Evolutionary conservation across 1,140 invertebrate genomes (phyloP), one percentile per base, ranked within the genome.

Genomic region (Diplogasteroides magnus): DNA sequence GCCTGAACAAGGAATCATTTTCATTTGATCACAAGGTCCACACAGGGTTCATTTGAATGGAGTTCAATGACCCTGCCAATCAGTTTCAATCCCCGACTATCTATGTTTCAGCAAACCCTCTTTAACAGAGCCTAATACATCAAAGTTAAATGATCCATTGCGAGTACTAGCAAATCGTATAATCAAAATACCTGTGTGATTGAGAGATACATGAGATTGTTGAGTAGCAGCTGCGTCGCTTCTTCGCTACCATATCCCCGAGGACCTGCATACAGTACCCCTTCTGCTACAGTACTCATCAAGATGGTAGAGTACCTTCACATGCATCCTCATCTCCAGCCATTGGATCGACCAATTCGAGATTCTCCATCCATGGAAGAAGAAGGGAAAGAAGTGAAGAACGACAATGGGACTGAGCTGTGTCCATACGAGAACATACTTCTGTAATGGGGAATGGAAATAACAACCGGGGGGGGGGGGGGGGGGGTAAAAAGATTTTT

Each of bases 141-240:
- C n/a, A n/a, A n/a, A n/a, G n/a, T n/a, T n/a, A n/a, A n/a, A n/a
- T n/a, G n/a, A n/a, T n/a, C n/a, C n/a, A n/a, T n/a, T n/a, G n/a
- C n/a, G n/a, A n/a, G n/a, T n/a, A n/a, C n/a, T n/a, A n/a, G n/a
- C n/a, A n/a, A n/a, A n/a, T n/a, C n/a, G n/a, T n/a, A n/a, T n/a
- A n/a, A n/a, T n/a, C n/a, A n/a, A n/a, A n/a, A 48, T 48, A 48
- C 37, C 37, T 48, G 37, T 48, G 37, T 48, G 19, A 48, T 48
- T 11, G 94, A 98, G 75, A 98, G 91, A 82, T 97, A 98, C 83
- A 98, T 93, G 0, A 99, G 88, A 86, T 98, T 98, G 83, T 98
- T 99, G 26, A 98, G 87, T 25, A 98, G 92, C 92, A 98, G 97
- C 86, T 98, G 94, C 0, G 96, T 98, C n/a, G 95, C 95, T 86